These are phyloP conservation scores for Brenthis daphne DNA, from an alignment of 2,888 invertebrate species.

Conservation along the genomic window DNA sequence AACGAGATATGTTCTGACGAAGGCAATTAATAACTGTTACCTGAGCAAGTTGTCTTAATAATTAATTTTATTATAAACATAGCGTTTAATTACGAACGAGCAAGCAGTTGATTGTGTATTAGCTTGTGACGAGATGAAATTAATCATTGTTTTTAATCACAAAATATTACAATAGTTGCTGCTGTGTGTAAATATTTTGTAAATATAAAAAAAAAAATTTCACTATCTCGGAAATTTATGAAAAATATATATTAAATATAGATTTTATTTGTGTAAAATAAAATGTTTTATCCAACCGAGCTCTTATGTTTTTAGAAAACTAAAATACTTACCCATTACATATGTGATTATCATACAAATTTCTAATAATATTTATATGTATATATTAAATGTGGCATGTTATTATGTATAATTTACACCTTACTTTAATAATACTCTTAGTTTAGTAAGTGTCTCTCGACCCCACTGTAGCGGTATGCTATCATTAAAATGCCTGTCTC, in stretches of 20 bases:
- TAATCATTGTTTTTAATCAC: slow-evolving; percentile 2
- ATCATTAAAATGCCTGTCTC: slow-evolving; percentile 7
- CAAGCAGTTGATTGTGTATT: slow-evolving; percentile 25
- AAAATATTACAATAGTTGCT: background rate
- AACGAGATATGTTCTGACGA: background rate
- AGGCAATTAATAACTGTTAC: slow-evolving; percentile 17
- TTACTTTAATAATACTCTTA: background rate
- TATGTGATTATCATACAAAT: no score
- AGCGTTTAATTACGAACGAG: slow-evolving; percentile 27
- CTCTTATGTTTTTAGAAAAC: no score
- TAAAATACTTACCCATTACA: no score
- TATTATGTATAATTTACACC: background rate
- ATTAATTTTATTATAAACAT: background rate
- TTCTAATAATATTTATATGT: no score
- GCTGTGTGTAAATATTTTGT: no score
- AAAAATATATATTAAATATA: no score
- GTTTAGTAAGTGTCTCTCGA: background rate
- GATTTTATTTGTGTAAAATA: no score
- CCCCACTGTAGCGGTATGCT: background rate
- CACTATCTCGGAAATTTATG: no score
- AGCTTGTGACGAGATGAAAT: slow-evolving; percentile 19
- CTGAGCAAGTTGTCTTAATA: slow-evolving; percentile 12
- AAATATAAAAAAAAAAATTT: no score
- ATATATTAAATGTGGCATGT: background rate
- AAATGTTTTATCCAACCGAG: no score